Percentiles rank a stretch among this genome's conserved stretches.
These are phyloP conservation scores for Gasterosteus aculeatus DNA, from an alignment of 2,113 vertebrate species.

Conservation along the genomic window DNA sequence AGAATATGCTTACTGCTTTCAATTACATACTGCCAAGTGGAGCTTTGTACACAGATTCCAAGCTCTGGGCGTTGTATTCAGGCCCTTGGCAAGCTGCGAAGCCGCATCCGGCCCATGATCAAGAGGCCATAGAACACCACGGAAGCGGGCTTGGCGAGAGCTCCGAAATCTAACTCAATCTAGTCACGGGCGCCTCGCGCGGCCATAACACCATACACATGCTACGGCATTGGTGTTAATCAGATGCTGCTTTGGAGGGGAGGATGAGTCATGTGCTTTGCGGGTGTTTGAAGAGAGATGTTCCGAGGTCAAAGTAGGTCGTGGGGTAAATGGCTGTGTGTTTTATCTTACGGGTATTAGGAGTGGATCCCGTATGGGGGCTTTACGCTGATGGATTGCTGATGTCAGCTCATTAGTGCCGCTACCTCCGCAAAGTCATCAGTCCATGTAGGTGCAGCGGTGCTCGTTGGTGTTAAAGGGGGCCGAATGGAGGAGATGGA, in stretches of 20 bases:
- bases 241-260: slow-evolving; percentile 40
- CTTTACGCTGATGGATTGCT: slow-evolving; percentile 59
- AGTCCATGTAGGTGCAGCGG: slow-evolving; percentile 38
- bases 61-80: slow-evolving; percentile 37
- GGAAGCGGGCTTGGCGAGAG: slow-evolving; percentile 42
- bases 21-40: slow-evolving; percentile 64
- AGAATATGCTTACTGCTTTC: slow-evolving; percentile 64
- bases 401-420: slow-evolving; percentile 71
- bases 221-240: slow-evolving; percentile 47
- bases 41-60: slow-evolving; percentile 46
- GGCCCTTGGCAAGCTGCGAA: slow-evolving; percentile 56
- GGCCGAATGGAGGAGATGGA: slow-evolving; percentile 14
- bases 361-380: slow-evolving; percentile 37
- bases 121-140: slow-evolving; percentile 53
- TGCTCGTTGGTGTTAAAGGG: slow-evolving; percentile 23
- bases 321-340: slow-evolving; percentile 57
- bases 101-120: slow-evolving; percentile 50
- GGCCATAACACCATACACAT: slow-evolving; percentile 38
- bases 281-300: slow-evolving; percentile 55
- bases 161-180: slow-evolving; percentile 34
- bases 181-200: slow-evolving; percentile 26
- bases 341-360: slow-evolving; percentile 62
- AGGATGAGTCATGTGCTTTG: slow-evolving; percentile 52
- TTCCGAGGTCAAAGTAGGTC: slow-evolving; percentile 59
- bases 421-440: slow-evolving; percentile 60